These are phyloP conservation scores for Stegodyphus mimosarum DNA, from an alignment of 1,140 invertebrate species.

Conservation along the genomic window DNA sequence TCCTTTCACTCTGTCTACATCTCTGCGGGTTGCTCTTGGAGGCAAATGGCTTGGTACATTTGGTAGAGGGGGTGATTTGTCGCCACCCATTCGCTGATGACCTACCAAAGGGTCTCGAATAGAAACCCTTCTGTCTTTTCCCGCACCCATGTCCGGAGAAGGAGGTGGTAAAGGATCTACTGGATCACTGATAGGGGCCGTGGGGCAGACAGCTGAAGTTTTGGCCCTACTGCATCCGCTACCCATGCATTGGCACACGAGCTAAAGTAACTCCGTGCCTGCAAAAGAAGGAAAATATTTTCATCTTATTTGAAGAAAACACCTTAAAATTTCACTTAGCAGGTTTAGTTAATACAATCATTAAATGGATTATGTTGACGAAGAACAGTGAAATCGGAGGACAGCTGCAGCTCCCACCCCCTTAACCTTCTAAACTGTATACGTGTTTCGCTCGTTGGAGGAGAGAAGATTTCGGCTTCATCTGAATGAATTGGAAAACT, in stretches of 20 bases:
- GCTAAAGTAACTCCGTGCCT: slow-evolving; percentile 14
- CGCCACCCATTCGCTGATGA: slow-evolving; percentile 19
- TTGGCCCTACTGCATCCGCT: slow-evolving; percentile 47
- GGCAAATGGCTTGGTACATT: slow-evolving; percentile 35
- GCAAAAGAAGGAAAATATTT: not conserved
- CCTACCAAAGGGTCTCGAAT: slow-evolving; percentile 29
- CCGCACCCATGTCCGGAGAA: not conserved
- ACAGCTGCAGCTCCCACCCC: not conserved
- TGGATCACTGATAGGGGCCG: not conserved
- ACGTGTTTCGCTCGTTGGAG: too few relatives aligned
- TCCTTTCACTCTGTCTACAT: slow-evolving; percentile 44
- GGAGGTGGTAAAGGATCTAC: not conserved
- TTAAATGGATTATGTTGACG: not conserved
- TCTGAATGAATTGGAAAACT: too few relatives aligned
- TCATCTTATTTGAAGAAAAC: not conserved
- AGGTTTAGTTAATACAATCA: not conserved
- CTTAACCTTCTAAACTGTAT: too few relatives aligned
- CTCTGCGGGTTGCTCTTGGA: not conserved
- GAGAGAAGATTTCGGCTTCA: too few relatives aligned
- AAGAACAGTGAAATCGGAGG: not conserved
- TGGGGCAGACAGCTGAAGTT: slow-evolving; percentile 2
- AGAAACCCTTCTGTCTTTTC: slow-evolving; percentile 44
- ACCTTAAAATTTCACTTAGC: not conserved
- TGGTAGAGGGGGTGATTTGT: not conserved
- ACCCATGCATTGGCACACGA: slow-evolving; percentile 55